Conservation (phyloP, 2,888 invertebrate genomes). For the Physocephala rufipes region DNA sequence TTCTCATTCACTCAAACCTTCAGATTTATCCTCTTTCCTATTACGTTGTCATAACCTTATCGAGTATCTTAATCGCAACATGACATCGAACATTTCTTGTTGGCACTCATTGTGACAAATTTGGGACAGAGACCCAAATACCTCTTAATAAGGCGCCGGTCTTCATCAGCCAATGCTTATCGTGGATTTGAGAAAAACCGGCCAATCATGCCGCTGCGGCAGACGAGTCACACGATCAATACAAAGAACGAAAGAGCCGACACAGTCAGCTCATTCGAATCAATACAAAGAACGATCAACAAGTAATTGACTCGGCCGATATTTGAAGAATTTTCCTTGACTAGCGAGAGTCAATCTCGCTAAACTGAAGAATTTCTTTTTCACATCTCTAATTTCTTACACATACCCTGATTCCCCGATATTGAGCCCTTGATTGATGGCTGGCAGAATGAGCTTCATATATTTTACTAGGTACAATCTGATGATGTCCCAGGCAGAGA, state of each 20-base stretch:
- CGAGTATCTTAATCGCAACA: conserved; percentile 58
- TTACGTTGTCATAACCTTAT: conserved; percentile 57
- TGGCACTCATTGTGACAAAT: conserved; percentile 55
- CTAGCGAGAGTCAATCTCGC: background rate
- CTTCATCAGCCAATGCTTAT: background rate
- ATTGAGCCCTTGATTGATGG: background rate
- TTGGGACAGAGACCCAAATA: conserved; percentile 44
- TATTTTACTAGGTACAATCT: conserved; percentile 1
- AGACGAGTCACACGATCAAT: conserved; percentile 17
- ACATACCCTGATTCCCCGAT: background rate
- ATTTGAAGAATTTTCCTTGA: conserved; percentile 20
- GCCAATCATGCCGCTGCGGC: conserved; percentile 14
- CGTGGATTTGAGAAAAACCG: background rate
- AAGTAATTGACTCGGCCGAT: conserved; percentile 10
- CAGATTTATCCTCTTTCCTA: conserved; percentile 29
- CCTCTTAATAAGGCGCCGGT: conserved; percentile 23
- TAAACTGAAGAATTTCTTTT: background rate
- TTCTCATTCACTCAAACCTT: background rate
- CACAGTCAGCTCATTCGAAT: background rate
- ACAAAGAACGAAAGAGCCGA: conserved; percentile 6
- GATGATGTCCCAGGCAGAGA: conserved; percentile 17
- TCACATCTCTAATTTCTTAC: background rate
- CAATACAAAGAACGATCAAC: background rate
- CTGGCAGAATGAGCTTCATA: background rate
- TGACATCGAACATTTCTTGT: conserved; percentile 59